phyloP scores from a whole-genome alignment of 2,888 invertebrate species.

The Drosophila vallismaia region DNA sequence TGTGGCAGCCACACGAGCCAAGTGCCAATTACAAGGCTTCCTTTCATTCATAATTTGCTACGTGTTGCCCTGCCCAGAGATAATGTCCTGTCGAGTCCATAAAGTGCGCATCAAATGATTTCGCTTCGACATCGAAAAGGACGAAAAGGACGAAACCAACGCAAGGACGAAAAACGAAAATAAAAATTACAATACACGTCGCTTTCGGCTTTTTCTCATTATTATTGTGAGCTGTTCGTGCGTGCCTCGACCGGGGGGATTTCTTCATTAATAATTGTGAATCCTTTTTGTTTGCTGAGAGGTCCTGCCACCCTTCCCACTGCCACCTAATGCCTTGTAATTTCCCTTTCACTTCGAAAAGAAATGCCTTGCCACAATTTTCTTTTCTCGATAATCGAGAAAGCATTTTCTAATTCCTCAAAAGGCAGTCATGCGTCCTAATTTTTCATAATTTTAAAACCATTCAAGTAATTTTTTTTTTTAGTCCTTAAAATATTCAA shows the following conservation, averaged over 20 bases:
- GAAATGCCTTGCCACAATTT: no score
- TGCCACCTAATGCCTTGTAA: conserved; percentile 34
- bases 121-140: conserved; percentile 19
- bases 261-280: conserved; percentile 66
- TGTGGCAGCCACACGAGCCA: conserved; percentile 18
- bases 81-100: conserved; percentile 52
- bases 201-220: conserved; percentile 30
- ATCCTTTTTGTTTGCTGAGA: conserved; percentile 53
- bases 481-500: no score
- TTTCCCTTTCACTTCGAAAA: conserved; percentile 35
- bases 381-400: not conserved
- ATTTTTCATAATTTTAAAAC: conserved; percentile 33
- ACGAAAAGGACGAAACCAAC: no score
- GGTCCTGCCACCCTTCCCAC: conserved; percentile 1
- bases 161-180: conserved; percentile 8
- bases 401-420: not conserved
- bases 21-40: conserved; percentile 58
- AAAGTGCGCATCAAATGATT: conserved; percentile 73
- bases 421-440: conserved; percentile 37
- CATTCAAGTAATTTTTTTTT: not conserved
- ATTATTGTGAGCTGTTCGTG: conserved; percentile 70
- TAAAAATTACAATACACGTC: conserved; percentile 66
- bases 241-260: conserved; percentile 47
- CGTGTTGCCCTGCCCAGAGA: conserved; percentile 59
- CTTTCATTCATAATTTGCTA: conserved; percentile 77